phyloP scores from a whole-genome alignment of 2,113 vertebrate species.

The Carlito syrichta region DNA sequence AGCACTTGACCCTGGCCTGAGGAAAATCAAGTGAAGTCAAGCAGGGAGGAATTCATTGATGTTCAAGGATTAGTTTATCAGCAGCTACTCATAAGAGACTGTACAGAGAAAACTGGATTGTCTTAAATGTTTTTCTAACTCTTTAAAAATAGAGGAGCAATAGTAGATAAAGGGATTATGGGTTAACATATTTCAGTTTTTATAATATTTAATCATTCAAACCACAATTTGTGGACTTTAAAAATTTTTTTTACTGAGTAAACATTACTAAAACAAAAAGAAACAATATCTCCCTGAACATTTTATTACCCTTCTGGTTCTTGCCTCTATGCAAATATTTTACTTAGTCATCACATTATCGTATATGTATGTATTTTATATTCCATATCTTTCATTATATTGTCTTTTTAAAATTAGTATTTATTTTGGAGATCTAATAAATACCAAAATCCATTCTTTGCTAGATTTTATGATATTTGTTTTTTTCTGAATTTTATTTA shows the following conservation, averaged over 20 bases:
- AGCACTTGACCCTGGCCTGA: not conserved
- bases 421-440: constrained; percentile 19
- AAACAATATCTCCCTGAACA: not conserved
- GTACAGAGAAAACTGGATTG: not conserved
- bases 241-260: constrained; percentile 29
- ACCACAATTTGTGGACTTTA: not conserved
- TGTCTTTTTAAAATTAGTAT: constrained; percentile 38
- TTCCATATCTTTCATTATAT: not conserved
- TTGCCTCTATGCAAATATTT: not conserved
- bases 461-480: not conserved
- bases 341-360: not conserved
- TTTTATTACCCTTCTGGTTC: not conserved
- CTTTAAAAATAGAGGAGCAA: not conserved
- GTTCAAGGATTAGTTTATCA: not conserved
- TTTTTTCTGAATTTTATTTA: not conserved
- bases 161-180: not conserved
- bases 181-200: not conserved
- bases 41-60: not conserved
- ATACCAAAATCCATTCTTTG: not conserved
- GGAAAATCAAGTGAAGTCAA: not conserved
- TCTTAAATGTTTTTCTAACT: not conserved
- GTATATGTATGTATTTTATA: not conserved
- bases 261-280: not conserved
- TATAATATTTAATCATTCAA: not conserved
- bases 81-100: not conserved